Conservation (phyloP, 2,797 vertebrate species). For the Manis crassicaudata region DNA sequence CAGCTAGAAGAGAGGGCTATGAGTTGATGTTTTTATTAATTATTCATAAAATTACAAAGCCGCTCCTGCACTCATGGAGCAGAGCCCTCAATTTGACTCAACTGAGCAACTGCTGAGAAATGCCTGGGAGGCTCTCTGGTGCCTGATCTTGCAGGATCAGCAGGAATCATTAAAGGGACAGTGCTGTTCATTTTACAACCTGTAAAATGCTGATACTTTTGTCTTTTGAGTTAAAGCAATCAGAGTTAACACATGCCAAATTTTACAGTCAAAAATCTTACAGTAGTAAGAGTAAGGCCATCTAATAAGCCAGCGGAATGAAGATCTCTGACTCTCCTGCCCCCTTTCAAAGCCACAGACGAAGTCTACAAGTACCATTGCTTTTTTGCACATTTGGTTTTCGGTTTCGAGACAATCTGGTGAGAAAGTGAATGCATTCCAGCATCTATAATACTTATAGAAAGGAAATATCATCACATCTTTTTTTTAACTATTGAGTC, state of each 20-base stretch:
- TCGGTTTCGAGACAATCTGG: neutral
- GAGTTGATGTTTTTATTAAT: slow-evolving; percentile 50
- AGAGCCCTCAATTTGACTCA: slow-evolving; percentile 41
- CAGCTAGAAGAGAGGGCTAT: neutral
- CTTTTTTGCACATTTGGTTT: neutral
- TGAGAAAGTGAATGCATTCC: neutral
- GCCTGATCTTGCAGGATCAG: slow-evolving; percentile 62
- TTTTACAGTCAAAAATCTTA: neutral
- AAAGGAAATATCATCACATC: neutral
- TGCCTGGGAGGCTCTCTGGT: neutral
- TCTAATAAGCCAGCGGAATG: neutral
- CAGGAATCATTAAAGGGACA: slow-evolving; percentile 57
- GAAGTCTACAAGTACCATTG: neutral
- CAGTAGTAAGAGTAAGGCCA: neutral
- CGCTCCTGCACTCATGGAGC: slow-evolving; percentile 53
- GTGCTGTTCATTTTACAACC: slow-evolving; percentile 46
- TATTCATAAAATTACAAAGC: slow-evolving; percentile 62
- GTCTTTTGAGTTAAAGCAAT: neutral
- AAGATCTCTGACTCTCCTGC: neutral
- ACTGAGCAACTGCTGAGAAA: slow-evolving; percentile 54
- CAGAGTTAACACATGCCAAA: neutral
- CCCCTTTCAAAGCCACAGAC: neutral
- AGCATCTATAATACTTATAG: neutral
- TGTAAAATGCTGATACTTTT: neutral
- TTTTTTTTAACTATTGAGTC: neutral